phyloP scores from a whole-genome alignment of 2,888 invertebrate genomes.

The Nomada flava region DNA sequence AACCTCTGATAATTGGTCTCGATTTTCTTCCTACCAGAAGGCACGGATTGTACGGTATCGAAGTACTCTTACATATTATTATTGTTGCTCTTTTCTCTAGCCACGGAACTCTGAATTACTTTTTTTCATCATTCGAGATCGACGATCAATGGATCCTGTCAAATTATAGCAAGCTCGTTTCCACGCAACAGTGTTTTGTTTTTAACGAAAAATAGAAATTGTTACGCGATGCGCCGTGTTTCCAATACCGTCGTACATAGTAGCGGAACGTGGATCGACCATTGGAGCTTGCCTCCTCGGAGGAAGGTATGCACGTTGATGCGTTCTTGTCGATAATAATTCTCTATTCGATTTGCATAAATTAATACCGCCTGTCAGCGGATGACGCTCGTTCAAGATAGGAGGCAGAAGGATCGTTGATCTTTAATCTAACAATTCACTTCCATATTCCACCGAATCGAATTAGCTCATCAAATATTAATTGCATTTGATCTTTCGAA shows the following conservation, averaged over 20 bases:
- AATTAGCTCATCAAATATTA: too few relatives aligned
- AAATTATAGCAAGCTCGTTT: not conserved
- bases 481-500: too few relatives aligned
- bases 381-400: slow-evolving; percentile 4
- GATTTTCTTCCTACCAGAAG: not conserved
- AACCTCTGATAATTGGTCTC: slow-evolving; percentile 37
- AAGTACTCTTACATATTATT: too few relatives aligned
- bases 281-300: slow-evolving; percentile 25
- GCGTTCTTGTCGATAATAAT: slow-evolving; percentile 61
- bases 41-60: too few relatives aligned
- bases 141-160: not conserved
- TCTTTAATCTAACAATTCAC: too few relatives aligned
- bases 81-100: too few relatives aligned
- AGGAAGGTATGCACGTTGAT: slow-evolving; percentile 14
- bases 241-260: slow-evolving; percentile 37
- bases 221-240: slow-evolving; percentile 24
- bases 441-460: too few relatives aligned
- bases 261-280: slow-evolving; percentile 22
- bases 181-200: not conserved
- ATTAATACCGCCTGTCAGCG: slow-evolving; percentile 60
- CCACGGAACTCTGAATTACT: too few relatives aligned
- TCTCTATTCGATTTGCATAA: slow-evolving; percentile 75
- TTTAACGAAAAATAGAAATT: slow-evolving; percentile 22
- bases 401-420: not conserved
- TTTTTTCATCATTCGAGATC: too few relatives aligned